Conservation (phyloP, 2,797 vertebrate genomes). For the Lepidocolaptes lacrymiger region DNA sequence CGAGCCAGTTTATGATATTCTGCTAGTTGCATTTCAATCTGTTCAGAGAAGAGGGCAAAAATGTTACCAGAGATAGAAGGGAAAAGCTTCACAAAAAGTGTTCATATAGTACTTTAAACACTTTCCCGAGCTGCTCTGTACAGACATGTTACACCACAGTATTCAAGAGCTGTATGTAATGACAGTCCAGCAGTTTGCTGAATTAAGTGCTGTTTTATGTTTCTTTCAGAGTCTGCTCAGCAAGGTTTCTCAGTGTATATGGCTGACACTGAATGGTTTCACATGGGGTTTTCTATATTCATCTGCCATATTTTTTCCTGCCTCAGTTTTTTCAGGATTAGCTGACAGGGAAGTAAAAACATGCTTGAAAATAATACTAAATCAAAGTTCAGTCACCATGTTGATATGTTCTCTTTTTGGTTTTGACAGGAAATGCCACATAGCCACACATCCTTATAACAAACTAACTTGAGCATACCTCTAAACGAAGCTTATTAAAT, state of each 20-base stretch:
- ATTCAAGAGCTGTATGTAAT: not conserved
- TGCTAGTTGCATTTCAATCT: constrained; percentile 86
- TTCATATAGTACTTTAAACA: not conserved
- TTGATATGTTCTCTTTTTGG: not conserved
- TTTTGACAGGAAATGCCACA: not conserved
- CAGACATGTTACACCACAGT: not conserved
- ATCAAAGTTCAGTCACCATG: not conserved
- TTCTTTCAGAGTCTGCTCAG: not conserved
- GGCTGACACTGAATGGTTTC: not conserved
- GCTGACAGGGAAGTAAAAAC: not conserved
- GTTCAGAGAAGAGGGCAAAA: not conserved
- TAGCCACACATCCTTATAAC: not conserved
- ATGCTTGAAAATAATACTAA: not conserved
- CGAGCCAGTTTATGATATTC: constrained; percentile 93
- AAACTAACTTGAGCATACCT: not conserved
- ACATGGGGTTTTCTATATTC: not conserved
- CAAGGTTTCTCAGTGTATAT: not conserved
- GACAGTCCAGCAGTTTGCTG: not conserved
- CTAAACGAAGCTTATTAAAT: not conserved
- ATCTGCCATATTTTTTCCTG: not conserved
- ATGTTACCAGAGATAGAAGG: not conserved
- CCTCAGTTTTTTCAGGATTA: not conserved
- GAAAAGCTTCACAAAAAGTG: not conserved
- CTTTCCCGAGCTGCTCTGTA: not conserved
- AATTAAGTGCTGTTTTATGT: not conserved